Conservation (phyloP, 1,140 invertebrate species). For the Zaprionus africanus region DNA sequence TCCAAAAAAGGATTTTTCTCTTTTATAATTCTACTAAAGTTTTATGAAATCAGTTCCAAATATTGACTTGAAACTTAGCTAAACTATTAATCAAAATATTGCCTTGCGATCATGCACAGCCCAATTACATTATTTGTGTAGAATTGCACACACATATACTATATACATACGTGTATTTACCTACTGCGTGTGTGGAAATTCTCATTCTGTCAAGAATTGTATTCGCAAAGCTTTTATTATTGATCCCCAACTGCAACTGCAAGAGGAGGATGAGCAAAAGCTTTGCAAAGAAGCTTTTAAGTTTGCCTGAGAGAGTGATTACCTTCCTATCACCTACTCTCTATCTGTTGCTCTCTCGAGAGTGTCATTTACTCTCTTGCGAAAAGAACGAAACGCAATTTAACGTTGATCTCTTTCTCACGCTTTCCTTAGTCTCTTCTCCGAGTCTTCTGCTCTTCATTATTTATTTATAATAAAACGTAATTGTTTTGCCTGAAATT, state of each 20-base stretch:
- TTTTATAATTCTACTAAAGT: background rate
- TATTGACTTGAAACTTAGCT: background rate
- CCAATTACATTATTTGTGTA: conserved; percentile 1
- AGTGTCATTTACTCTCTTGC: background rate
- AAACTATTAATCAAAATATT: background rate
- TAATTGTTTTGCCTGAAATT: conserved; percentile 43
- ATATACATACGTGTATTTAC: no score
- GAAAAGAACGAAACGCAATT: background rate
- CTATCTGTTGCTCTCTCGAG: background rate
- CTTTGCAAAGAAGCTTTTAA: background rate
- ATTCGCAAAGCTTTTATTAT: background rate
- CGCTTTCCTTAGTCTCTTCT: background rate
- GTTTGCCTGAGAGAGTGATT: background rate
- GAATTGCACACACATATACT: background rate
- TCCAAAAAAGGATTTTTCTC: background rate
- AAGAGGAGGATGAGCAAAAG: background rate
- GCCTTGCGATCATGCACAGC: background rate
- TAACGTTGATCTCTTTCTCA: background rate
- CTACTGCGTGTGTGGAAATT: background rate
- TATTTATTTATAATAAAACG: conserved; percentile 44
- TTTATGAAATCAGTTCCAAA: no score
- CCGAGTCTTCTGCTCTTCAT: background rate
- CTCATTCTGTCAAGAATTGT: background rate
- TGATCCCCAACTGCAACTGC: background rate
- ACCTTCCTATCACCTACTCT: no score